A percentile compares a stretch with the other conserved stretches of the same genome.
phyloP scores from a whole-genome alignment of 1,140 invertebrate genomes.

The Drosophila nigrodunni region DNA sequence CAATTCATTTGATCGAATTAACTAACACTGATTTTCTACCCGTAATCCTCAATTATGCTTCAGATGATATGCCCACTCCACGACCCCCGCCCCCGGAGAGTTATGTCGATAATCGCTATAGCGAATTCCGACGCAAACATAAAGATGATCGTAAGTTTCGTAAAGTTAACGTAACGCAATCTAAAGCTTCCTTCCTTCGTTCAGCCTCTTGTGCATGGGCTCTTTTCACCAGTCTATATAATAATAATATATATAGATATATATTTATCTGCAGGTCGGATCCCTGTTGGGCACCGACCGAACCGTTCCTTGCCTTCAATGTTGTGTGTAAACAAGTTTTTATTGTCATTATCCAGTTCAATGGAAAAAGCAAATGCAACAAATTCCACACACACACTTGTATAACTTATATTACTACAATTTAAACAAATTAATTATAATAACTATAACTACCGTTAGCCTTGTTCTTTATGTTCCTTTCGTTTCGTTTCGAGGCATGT shows the following conservation, averaged over 20 bases:
- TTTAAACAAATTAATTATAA: conserved; percentile 30
- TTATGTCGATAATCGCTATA: conserved; percentile 83
- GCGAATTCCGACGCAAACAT: conserved; percentile 84
- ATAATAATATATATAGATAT: conserved; percentile 17
- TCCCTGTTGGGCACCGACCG: conserved; percentile 33
- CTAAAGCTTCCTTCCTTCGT: conserved; percentile 12
- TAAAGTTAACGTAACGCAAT: conserved; percentile 10
- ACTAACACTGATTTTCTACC: conserved; percentile 22
- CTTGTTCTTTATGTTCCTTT: conserved; percentile 78
- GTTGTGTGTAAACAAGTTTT: conserved; percentile 76
- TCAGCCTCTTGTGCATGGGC: conserved; percentile 58
- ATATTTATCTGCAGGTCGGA: conserved; percentile 40
- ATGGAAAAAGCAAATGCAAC: conserved; percentile 70
- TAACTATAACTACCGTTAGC: conserved; percentile 51
- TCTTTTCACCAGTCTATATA: conserved; percentile 18
- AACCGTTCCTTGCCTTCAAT: conserved; percentile 72
- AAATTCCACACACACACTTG: conserved; percentile 55
- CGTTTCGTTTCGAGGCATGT: conserved; percentile 81
- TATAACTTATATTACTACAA: conserved; percentile 44
- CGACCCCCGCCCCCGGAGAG: conserved; percentile 74
- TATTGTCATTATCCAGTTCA: conserved; percentile 69
- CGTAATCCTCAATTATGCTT: conserved; percentile 13
- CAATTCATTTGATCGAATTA: background rate
- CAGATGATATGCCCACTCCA: conserved; percentile 84
- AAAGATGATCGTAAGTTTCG: conserved; percentile 84